Percentiles rank a stretch among this genome's conserved stretches.
phyloP scores from a whole-genome alignment of 1,140 invertebrate species.

The Lepidurus apus region DNA sequence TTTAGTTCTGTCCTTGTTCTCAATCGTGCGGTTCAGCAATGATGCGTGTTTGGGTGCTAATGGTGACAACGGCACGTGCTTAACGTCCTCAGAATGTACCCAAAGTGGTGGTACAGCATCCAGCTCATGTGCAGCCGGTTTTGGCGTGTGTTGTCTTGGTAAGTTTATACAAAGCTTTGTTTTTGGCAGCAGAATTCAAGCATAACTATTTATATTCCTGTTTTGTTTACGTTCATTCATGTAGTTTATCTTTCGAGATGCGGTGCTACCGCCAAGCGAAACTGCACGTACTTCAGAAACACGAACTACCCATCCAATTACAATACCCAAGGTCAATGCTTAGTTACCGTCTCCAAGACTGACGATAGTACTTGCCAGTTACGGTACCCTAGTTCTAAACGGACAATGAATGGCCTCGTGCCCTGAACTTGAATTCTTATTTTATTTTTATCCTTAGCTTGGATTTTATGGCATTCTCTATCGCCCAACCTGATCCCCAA shows the following conservation, averaged over 20 bases:
- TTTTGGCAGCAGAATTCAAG: not conserved
- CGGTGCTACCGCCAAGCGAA: conserved; percentile 50
- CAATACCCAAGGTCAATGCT: conserved; percentile 72
- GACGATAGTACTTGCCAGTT: conserved; percentile 73
- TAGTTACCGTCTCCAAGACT: conserved; percentile 69
- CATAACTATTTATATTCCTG: not conserved
- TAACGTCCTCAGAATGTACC: conserved; percentile 46
- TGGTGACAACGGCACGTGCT: conserved; percentile 59
- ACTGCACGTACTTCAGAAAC: conserved; percentile 56
- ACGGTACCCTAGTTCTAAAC: conserved; percentile 50
- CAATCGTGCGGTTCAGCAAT: conserved; percentile 65
- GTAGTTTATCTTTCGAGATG: conserved; percentile 53
- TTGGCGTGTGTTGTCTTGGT: conserved; percentile 54
- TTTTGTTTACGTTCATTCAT: conserved; percentile 31
- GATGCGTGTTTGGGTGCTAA: conserved; percentile 52
- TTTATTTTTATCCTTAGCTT: conserved; percentile 50
- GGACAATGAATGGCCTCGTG: not conserved
- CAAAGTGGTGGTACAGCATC: conserved; percentile 46
- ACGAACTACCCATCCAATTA: conserved; percentile 54
- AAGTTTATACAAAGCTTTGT: conserved; percentile 12
- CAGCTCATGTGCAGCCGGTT: conserved; percentile 69
- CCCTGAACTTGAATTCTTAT: not conserved
- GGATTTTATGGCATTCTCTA: conserved; percentile 69
- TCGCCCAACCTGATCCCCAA: conserved; percentile 61
- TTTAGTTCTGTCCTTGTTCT: conserved; percentile 59